Conservation (phyloP, 2,113 vertebrate genomes). For the Phaethon lepturus region DNA sequence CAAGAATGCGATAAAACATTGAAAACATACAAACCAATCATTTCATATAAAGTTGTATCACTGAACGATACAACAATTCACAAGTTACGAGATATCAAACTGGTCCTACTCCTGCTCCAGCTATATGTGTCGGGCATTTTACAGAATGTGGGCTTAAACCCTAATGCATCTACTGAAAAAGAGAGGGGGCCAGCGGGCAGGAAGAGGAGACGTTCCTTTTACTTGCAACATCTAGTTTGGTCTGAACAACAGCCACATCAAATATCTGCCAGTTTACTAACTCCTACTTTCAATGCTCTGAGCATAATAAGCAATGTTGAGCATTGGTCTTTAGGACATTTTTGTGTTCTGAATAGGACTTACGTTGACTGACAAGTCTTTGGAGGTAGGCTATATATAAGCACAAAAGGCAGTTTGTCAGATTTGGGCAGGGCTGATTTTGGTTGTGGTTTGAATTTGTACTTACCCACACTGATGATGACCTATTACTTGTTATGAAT, state of each 20-base stretch:
- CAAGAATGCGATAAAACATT: neutral
- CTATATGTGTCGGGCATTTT: neutral
- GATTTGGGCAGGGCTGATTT: neutral
- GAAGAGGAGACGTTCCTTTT: neutral
- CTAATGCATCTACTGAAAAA: neutral
- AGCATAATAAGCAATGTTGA: neutral
- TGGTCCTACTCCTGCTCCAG: neutral
- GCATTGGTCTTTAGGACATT: neutral
- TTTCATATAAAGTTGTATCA: neutral
- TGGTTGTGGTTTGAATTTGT: neutral
- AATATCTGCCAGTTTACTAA: neutral
- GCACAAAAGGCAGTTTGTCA: neutral
- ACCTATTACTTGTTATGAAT: neutral
- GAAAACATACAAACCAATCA: neutral
- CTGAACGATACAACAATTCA: neutral
- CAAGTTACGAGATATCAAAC: neutral
- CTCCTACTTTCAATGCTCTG: neutral
- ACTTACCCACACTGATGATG: neutral
- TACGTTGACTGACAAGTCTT: neutral
- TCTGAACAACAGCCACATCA: neutral
- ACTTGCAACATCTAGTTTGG: neutral
- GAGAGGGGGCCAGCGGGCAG: neutral
- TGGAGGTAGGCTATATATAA: neutral
- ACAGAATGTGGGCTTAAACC: neutral
- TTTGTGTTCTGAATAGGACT: neutral